Evolutionary conservation across 2,797 vertebrate genomes (phyloP).

Genomic region (Pseudochaenichthys georgianus): DNA sequence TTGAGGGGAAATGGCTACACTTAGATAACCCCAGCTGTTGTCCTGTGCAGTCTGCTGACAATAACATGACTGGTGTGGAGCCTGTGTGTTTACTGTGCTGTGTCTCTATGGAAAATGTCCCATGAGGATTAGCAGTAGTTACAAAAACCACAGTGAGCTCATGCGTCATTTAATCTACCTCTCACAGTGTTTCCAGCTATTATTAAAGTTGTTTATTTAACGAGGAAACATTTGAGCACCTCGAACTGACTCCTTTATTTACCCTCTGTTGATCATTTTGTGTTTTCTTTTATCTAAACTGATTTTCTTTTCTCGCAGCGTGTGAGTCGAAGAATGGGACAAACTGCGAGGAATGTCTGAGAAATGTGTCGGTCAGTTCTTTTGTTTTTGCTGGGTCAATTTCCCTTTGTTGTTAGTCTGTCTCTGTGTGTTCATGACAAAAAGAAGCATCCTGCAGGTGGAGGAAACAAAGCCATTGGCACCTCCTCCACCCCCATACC

Average conservation of each 20-base stretch:
- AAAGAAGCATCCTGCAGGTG: background rate
- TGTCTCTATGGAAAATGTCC: constrained; percentile 66
- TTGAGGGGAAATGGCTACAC: background rate
- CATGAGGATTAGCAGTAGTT: constrained; percentile 60
- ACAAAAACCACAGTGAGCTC: constrained; percentile 35
- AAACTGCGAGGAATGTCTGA: constrained; percentile 91
- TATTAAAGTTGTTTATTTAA: background rate
- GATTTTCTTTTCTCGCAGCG: constrained; percentile 64
- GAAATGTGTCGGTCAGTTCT: constrained; percentile 89
- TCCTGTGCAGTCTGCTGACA: constrained; percentile 32
- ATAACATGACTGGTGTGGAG: constrained; percentile 25
- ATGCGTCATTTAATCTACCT: constrained; percentile 37
- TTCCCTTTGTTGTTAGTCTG: constrained; percentile 20
- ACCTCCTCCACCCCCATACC: constrained; percentile 59
- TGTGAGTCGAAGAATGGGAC: constrained; percentile 85
- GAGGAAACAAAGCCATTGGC: constrained; percentile 15
- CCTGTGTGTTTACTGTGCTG: constrained; percentile 46
- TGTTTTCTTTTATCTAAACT: background rate
- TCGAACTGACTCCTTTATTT: background rate
- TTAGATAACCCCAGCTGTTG: constrained; percentile 21
- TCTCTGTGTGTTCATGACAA: constrained; percentile 9
- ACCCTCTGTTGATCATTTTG: background rate
- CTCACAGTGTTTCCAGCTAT: constrained; percentile 14
- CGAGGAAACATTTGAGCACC: background rate
- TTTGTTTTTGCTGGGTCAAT: background rate